phyloP scores from a whole-genome alignment of 1,140 invertebrate genomes.

The Drosophila melanica region DNA sequence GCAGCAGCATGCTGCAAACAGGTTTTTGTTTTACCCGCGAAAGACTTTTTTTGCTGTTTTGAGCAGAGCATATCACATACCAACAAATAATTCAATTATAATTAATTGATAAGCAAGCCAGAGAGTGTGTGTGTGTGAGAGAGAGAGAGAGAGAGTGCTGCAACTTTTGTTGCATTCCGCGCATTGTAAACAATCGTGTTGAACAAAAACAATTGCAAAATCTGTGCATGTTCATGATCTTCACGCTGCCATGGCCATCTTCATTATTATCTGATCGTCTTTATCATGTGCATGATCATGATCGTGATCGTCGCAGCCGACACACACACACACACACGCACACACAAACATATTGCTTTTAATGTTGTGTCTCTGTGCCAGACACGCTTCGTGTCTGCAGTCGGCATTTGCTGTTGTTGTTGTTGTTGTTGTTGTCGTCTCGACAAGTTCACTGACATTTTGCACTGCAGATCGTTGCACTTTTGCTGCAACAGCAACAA shows the following conservation, averaged over 20 bases:
- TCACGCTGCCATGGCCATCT: slow-evolving; percentile 61
- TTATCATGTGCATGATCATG: slow-evolving; percentile 38
- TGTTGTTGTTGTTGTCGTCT: slow-evolving; percentile 25
- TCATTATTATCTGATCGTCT: slow-evolving; percentile 42
- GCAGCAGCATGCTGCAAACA: slow-evolving; percentile 7
- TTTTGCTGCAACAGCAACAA: slow-evolving; percentile 61
- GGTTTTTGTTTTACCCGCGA: slow-evolving; percentile 41
- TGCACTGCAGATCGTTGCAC: slow-evolving; percentile 76
- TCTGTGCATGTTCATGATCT: slow-evolving; percentile 54
- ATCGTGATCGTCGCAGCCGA: slow-evolving; percentile 15
- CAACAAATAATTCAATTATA: slow-evolving; percentile 19
- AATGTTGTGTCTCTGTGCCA: slow-evolving; percentile 62
- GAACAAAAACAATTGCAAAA: slow-evolving; percentile 40
- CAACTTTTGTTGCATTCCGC: slow-evolving; percentile 21
- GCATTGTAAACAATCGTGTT: slow-evolving; percentile 58
- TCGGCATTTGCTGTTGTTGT: slow-evolving; percentile 6
- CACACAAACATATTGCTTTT: slow-evolving; percentile 16
- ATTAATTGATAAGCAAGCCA: slow-evolving; percentile 2
- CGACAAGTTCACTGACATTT: slow-evolving; percentile 78
- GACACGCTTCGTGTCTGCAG: slow-evolving; percentile 43
- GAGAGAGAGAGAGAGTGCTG: too few relatives aligned
- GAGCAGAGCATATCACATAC: not conserved
- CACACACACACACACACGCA: not conserved
- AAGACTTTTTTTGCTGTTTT: slow-evolving; percentile 43
- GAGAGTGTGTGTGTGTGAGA: too few relatives aligned